Base-by-base conservation (phyloP, 2,113 vertebrate species). In the Notothenia coriiceps region DNA sequence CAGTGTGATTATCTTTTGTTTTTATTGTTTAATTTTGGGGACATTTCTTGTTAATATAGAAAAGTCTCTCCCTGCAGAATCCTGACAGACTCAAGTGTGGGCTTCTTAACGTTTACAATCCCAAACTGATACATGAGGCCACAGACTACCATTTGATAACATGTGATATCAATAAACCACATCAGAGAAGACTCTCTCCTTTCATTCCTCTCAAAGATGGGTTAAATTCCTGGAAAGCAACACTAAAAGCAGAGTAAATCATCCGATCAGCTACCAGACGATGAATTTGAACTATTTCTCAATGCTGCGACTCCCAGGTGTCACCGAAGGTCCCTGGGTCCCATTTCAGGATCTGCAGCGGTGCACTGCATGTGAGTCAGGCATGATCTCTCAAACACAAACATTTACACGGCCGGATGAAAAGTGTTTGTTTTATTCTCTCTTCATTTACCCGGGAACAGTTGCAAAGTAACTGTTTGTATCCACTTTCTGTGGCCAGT, bases 61-160 rank as follows among this genome's bases (percentile, higher is more conserved):
- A 40, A 84, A 80, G 87, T 88, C 89, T 89, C 86, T 87, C 92
- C 90, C 86, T 60, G 65, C 71, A 20, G 57, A 40, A 78, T 29
- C 71, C 86, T 14, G 70, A 25, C 85, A 65, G 65, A 44, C 74
- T 65, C 17, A 64, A 18, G 54, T 63, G 65, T 64, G 73, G 61
- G 9, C 66, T 61, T 47, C 2, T 11, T 18, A 79, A 74, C 63
- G 40, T 70, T 17, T 46, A 33, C 63, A 2, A 25, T 17, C 57
- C 59, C 64, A n/a, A 13, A 62, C 1, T 43, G 14, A 73, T 2
- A 33, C 46, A 18, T 0, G 35, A 61, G 47, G 59, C 51, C 59
- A 54, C 65, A n/a, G 8, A 33, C 49, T 20, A 2, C 12, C 11
- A 1, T 62, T 2, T 25, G 7, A 56, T 52, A n/a, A 17, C 40